Percentiles rank a stretch among this genome's conserved stretches.
phyloP scores from a whole-genome alignment of 2,888 invertebrate genomes.

The Eupithecia exiguata region DNA sequence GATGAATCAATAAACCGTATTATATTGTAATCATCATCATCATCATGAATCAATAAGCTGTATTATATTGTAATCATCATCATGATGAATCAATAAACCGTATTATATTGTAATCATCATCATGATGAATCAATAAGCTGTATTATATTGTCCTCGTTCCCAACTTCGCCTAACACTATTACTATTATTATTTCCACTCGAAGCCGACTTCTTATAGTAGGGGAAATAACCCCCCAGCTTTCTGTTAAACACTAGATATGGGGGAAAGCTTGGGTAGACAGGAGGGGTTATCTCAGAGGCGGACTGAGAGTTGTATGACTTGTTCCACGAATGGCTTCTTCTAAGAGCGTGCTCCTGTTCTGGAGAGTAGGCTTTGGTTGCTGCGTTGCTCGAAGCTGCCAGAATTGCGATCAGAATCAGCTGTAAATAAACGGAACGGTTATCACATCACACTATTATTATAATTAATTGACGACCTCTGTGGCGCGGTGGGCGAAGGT shows the following conservation, averaged over 20 bases:
- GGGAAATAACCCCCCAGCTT: slow-evolving; percentile 72
- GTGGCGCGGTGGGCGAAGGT: too few species aligned
- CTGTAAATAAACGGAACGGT: slow-evolving; percentile 44
- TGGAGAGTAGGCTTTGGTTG: slow-evolving; percentile 14
- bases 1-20: too few species aligned
- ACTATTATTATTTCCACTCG: slow-evolving; percentile 14
- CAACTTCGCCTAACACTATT: slow-evolving; percentile 52
- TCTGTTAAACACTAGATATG: slow-evolving; percentile 71
- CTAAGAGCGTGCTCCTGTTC: slow-evolving; percentile 2
- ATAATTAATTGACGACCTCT: too few species aligned
- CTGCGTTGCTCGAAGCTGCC: slow-evolving; percentile 26
- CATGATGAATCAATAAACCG: too few species aligned
- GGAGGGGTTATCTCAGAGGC: neutral
- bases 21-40: too few species aligned
- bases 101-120: too few species aligned
- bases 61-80: too few species aligned
- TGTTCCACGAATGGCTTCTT: slow-evolving; percentile 6
- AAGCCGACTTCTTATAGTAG: slow-evolving; percentile 63
- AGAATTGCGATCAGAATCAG: slow-evolving; percentile 47
- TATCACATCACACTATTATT: neutral
- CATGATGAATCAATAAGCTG: neutral
- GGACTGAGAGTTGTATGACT: slow-evolving; percentile 36
- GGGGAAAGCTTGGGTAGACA: slow-evolving; percentile 54
- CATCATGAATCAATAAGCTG: too few species aligned
- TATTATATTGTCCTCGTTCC: slow-evolving; percentile 19